These are phyloP conservation scores for Plebejus argus DNA, from an alignment of 2,888 invertebrate genomes.

Conservation along the genomic window DNA sequence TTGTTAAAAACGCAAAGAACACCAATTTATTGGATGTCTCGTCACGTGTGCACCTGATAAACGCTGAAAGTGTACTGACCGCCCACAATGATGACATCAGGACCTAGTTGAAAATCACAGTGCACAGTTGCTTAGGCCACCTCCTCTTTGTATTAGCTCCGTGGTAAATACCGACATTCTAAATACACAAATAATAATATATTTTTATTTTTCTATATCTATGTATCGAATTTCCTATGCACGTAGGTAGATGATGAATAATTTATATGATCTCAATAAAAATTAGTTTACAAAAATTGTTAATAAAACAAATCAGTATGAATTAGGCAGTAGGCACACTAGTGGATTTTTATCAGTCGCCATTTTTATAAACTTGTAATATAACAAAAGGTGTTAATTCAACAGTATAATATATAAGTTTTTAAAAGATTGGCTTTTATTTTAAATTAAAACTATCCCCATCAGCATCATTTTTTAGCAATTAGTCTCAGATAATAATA, in stretches of 20 bases:
- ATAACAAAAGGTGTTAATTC: conserved; percentile 70
- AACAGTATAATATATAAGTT: conserved; percentile 50
- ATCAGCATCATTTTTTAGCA: not conserved
- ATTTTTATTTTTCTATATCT: conserved; percentile 38
- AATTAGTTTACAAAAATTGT: conserved; percentile 48
- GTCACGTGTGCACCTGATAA: too few species aligned
- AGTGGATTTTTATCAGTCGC: conserved; percentile 54
- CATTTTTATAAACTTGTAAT: conserved; percentile 71
- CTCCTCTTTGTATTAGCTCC: too few species aligned
- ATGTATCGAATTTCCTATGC: conserved; percentile 40
- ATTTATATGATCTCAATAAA: conserved; percentile 47
- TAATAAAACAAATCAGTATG: conserved; percentile 41
- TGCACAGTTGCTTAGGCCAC: too few species aligned
- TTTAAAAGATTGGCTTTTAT: conserved; percentile 31
- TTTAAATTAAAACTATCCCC: not conserved
- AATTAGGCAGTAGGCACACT: conserved; percentile 49
- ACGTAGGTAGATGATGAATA: conserved; percentile 44
- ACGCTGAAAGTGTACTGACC: too few species aligned
- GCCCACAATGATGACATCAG: too few species aligned
- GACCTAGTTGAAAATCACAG: too few species aligned
- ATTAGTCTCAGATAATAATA: too few species aligned
- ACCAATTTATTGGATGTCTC: too few species aligned
- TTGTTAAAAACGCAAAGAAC: too few species aligned
- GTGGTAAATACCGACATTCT: conserved; percentile 33
- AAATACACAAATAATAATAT: conserved; percentile 33